phyloP scores from a whole-genome alignment of 1,140 invertebrate species.

The Drosophila pallidifrons region DNA sequence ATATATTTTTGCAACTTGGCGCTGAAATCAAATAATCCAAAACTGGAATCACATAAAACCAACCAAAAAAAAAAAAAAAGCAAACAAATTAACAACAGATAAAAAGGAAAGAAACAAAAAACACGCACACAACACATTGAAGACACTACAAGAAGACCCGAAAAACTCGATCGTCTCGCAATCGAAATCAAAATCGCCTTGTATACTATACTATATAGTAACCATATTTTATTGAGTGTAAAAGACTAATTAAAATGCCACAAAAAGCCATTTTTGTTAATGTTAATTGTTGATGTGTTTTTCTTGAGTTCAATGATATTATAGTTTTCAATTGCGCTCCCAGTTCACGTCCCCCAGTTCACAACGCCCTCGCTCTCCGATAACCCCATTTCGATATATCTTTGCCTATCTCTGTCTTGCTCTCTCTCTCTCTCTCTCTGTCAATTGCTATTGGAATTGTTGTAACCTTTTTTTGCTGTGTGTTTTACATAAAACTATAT shows the following conservation, averaged over 20 bases:
- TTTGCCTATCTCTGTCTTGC: too few relatives aligned
- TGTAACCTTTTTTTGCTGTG: slow-evolving; percentile 41
- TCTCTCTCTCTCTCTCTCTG: not conserved
- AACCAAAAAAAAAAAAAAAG: slow-evolving; percentile 30
- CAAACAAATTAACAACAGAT: slow-evolving; percentile 62
- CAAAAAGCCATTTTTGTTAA: slow-evolving; percentile 35
- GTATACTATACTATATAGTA: slow-evolving; percentile 27
- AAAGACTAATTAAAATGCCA: slow-evolving; percentile 41
- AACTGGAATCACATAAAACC: slow-evolving; percentile 51
- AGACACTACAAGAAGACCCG: not conserved
- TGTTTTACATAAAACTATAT: slow-evolving; percentile 11
- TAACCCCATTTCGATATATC: not conserved
- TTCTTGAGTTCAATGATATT: slow-evolving; percentile 41
- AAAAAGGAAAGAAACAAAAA: slow-evolving; percentile 48
- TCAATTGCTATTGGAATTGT: slow-evolving; percentile 30
- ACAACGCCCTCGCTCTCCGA: not conserved
- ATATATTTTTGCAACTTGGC: slow-evolving; percentile 73
- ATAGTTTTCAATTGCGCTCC: slow-evolving; percentile 33
- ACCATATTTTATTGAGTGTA: slow-evolving; percentile 46
- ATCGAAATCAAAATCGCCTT: slow-evolving; percentile 10
- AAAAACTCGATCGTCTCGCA: slow-evolving; percentile 19
- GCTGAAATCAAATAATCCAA: slow-evolving; percentile 82
- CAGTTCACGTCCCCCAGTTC: not conserved
- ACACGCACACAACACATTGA: slow-evolving; percentile 22
- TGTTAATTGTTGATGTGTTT: slow-evolving; percentile 47